A percentile compares a stretch with the other conserved stretches of the same genome.
Conservation (phyloP, 2,888 invertebrate genomes). For the Cynaeus angustus region DNA sequence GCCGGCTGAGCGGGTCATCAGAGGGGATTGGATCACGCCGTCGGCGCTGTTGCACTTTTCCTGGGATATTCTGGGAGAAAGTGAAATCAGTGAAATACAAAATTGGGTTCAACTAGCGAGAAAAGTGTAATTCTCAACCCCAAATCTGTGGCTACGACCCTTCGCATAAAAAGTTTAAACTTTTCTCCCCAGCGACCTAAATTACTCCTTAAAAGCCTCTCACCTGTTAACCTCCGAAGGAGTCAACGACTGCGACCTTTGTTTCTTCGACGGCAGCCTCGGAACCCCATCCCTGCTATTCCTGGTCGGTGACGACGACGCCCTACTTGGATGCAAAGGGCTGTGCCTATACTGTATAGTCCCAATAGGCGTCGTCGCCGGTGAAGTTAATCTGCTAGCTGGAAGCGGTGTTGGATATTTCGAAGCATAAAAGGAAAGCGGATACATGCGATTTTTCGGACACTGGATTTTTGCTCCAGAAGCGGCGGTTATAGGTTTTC, state of each 20-base stretch:
- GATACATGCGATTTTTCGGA: constrained; percentile 88
- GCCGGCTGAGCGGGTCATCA: constrained; percentile 71
- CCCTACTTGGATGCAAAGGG: constrained; percentile 61
- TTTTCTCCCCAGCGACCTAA: too few relatives aligned
- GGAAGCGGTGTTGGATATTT: constrained; percentile 75
- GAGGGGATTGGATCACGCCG: constrained; percentile 77
- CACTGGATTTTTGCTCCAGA: constrained; percentile 91
- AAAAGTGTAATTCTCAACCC: too few relatives aligned
- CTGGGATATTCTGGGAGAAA: constrained; percentile 63
- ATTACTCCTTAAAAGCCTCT: neutral
- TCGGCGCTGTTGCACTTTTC: constrained; percentile 83
- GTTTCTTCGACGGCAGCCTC: constrained; percentile 76
- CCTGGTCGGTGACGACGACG: constrained; percentile 74
- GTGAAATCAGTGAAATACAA: neutral
- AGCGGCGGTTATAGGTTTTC: constrained; percentile 89
- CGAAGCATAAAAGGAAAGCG: constrained; percentile 82
- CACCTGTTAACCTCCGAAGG: constrained; percentile 74
- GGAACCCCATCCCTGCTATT: constrained; percentile 71
- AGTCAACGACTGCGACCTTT: constrained; percentile 86
- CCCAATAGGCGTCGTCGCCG: constrained; percentile 68
- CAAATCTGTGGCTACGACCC: too few relatives aligned
- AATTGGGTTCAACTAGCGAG: too few relatives aligned
- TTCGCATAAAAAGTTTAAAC: too few relatives aligned
- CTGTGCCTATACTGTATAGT: constrained; percentile 64
- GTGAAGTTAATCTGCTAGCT: constrained; percentile 70